Evolutionary conservation across 2,797 vertebrate species (phyloP).

Genomic region (Echiichthys vipera): DNA sequence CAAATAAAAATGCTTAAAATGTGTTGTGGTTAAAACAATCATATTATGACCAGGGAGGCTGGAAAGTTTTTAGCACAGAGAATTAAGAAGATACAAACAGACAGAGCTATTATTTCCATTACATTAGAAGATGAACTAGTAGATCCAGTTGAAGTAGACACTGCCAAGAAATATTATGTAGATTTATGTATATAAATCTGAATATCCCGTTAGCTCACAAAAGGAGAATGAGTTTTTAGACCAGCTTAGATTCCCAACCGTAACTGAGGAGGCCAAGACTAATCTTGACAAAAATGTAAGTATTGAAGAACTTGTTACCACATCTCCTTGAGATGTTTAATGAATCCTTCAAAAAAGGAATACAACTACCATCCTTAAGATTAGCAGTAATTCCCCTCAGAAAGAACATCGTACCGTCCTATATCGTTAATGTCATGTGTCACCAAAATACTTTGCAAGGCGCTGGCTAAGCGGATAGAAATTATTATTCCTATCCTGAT

Average conservation of each 20-base stretch:
- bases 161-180: not conserved
- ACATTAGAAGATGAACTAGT: too few relatives aligned
- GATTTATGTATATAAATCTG: not conserved
- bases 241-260: not conserved
- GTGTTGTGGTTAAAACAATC: constrained; percentile 12
- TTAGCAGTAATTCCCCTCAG: not conserved
- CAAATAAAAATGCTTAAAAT: not conserved
- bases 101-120: not conserved
- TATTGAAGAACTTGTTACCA: not conserved
- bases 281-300: not conserved
- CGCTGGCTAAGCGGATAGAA: not conserved
- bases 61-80: not conserved
- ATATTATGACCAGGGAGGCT: constrained; percentile 9
- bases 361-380: not conserved
- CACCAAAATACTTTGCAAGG: constrained; percentile 3
- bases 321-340: not conserved
- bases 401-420: not conserved
- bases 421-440: constrained; percentile 8
- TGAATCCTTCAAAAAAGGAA: not conserved
- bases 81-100: not conserved
- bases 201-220: not conserved
- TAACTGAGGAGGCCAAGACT: not conserved
- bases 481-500: not conserved
- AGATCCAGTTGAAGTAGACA: too few relatives aligned
- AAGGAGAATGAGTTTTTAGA: too few relatives aligned